phyloP scores from a whole-genome alignment of 2,888 invertebrate genomes.

The Sphaerophoria rueppellii region DNA sequence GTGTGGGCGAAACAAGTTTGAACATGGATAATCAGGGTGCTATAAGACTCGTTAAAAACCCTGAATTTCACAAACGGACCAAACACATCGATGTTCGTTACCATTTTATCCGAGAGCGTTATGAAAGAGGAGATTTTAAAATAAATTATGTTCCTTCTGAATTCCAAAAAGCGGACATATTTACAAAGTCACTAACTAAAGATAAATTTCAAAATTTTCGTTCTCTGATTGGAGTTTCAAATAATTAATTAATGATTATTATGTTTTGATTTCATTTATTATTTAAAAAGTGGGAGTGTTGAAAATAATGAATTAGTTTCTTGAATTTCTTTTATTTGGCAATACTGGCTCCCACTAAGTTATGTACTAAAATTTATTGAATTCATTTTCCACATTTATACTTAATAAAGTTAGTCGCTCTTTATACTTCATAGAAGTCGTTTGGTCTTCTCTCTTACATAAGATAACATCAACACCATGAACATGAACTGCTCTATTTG shows the following conservation, averaged over 20 bases:
- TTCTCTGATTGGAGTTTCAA: constrained; percentile 10
- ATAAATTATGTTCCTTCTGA: constrained; percentile 1
- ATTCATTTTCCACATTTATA: not conserved
- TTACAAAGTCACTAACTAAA: constrained; percentile 1
- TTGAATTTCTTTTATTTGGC: not conserved
- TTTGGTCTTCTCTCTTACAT: not conserved
- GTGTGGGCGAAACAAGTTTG: constrained; percentile 10
- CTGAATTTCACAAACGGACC: constrained; percentile 4
- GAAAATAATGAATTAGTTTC: not conserved
- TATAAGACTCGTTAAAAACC: constrained; percentile 5
- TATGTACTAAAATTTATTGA: not conserved
- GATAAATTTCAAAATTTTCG: constrained; percentile 5
- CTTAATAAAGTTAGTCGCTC: not conserved
- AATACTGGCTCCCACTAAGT: not conserved
- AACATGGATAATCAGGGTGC: constrained; percentile 12
- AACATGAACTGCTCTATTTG: not conserved
- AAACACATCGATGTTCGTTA: constrained; percentile 5
- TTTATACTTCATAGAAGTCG: constrained; percentile 4
- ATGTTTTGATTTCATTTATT: not conserved
- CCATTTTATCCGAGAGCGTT: constrained; percentile 10
- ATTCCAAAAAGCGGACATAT: not conserved
- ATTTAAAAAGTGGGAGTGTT: constrained; percentile 7
- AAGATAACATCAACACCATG: not conserved
- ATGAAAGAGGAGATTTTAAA: constrained; percentile 5
- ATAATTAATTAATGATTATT: not conserved